Base-by-base conservation (phyloP, 2,888 invertebrate species). In the Elmis aenea region DNA sequence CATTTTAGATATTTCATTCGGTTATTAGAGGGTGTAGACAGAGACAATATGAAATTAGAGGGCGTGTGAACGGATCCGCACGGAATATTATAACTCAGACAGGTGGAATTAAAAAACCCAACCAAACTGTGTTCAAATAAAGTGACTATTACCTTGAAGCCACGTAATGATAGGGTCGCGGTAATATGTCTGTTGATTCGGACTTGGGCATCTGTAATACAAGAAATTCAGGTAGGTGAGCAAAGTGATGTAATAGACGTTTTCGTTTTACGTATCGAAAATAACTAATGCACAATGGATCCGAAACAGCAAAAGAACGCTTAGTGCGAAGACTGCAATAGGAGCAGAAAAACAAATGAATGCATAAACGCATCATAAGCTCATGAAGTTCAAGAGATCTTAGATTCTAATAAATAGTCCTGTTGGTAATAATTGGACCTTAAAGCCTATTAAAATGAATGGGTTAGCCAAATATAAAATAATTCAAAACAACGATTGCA, bases 81-180 rank as follows among this genome's bases (percentile, higher is more conserved):
- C 21, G 26, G 26, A 33, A 38, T 25, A 27, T 42, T 38, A 42
- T 42, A 42, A 31, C 38, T 25, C 40, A 33, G 46, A 46, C 46
- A 45, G 44, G 44, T 46, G 46, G 42, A 40, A 46, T 42, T 41
- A 46, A 18, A 6, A 18, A 35, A 45, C n/a, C n/a, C n/a, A n/a
- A n/a, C n/a, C n/a, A 46, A 46, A 41, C 33, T 33, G 41, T 47
- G 34, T 41, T 43, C 45, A 49, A 49, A 49, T 49, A 49, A 49
- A 49, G 49, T 41, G 46, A 37, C 49, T 49, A 49, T 49, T 49
- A 49, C 49, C 46, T 47, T 39, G 41, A 46, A 35, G 46, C 38
- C 42, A 38, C 33, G 32, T 49, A 49, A 49, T 49, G 45, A 47
- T 47, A 44, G 49, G 49, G 49, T 47, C 33, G 26, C 33, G 35